Evolutionary conservation across 2,113 vertebrate genomes (phyloP).

Genomic region (Erinaceus europaeus): DNA sequence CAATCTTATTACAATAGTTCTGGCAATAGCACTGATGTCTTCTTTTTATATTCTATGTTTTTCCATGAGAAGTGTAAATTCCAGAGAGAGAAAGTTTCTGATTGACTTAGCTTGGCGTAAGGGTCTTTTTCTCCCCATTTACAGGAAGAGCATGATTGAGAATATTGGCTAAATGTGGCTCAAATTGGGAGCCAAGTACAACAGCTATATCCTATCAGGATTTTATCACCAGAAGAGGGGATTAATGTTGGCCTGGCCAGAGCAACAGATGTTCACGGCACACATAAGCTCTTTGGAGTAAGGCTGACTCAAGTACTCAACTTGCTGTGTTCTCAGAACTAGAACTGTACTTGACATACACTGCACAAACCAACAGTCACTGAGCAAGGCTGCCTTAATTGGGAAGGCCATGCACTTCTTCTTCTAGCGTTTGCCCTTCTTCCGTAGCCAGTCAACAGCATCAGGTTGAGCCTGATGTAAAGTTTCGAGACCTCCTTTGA

Average conservation of each 20-base stretch:
- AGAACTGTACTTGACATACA: rapidly evolving
- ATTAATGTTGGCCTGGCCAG: neutral
- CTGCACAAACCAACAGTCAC: neutral
- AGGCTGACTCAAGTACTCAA: neutral
- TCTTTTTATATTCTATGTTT: neutral
- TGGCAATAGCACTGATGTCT: neutral
- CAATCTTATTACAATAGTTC: neutral
- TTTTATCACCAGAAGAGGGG: neutral
- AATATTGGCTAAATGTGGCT: neutral
- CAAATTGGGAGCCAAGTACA: neutral
- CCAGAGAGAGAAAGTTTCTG: neutral
- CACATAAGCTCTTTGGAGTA: neutral
- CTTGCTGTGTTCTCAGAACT: neutral
- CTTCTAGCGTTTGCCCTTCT: too few species aligned
- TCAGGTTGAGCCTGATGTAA: too few species aligned
- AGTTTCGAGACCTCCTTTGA: too few species aligned
- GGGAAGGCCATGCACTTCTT: neutral
- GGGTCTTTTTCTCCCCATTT: neutral
- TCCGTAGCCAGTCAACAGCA: too few species aligned
- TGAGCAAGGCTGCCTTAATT: neutral
- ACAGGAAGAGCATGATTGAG: neutral
- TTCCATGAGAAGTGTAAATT: neutral
- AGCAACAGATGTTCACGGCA: neutral
- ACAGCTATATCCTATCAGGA: neutral
- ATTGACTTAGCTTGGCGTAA: neutral